Conservation (phyloP, 2,888 invertebrate species). For the Agonopterix heracliana region DNA sequence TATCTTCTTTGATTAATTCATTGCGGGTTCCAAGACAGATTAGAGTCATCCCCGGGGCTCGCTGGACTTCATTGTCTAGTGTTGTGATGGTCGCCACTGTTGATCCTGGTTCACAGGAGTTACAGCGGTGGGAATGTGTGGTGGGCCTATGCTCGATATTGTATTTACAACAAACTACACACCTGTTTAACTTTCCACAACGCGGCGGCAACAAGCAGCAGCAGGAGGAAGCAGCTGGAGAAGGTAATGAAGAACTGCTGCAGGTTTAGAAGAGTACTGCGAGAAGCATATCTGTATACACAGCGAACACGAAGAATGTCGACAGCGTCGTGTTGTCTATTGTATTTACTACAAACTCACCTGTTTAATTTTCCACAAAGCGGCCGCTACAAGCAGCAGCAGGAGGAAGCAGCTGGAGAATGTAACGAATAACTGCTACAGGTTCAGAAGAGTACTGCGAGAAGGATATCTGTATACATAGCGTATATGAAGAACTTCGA, state of each 20-base stretch:
- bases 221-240: slow-evolving; percentile 96
- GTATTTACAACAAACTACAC: too few relatives aligned
- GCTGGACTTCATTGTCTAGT: too few relatives aligned
- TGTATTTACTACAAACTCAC: slow-evolving; percentile 22
- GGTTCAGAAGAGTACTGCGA: slow-evolving; percentile 98
- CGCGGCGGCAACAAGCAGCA: too few relatives aligned
- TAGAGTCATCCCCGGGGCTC: too few relatives aligned
- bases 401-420: slow-evolving; percentile 99
- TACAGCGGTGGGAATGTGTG: too few relatives aligned
- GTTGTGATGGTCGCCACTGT: too few relatives aligned
- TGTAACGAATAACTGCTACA: slow-evolving; percentile 98
- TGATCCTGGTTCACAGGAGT: too few relatives aligned
- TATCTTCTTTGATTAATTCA: too few relatives aligned
- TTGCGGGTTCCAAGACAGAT: too few relatives aligned
- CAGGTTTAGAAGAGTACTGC: slow-evolving; percentile 97
- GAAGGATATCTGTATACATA: slow-evolving; percentile 98
- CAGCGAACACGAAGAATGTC: slow-evolving; percentile 97
- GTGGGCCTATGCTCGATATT: too few relatives aligned
- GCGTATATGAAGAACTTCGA: slow-evolving; percentile 97
- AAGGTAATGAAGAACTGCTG: slow-evolving; percentile 99
- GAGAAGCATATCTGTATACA: slow-evolving; percentile 99
- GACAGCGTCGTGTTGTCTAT: slow-evolving; percentile 81
- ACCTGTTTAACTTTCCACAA: slow-evolving; percentile 97
- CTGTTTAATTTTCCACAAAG: slow-evolving; percentile 98
- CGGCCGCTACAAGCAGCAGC: slow-evolving; percentile 93